Percentiles rank a stretch among this genome's conserved stretches.
phyloP scores from a whole-genome alignment of 1,140 invertebrate species.

The Trichomalopsis sarcophagae region DNA sequence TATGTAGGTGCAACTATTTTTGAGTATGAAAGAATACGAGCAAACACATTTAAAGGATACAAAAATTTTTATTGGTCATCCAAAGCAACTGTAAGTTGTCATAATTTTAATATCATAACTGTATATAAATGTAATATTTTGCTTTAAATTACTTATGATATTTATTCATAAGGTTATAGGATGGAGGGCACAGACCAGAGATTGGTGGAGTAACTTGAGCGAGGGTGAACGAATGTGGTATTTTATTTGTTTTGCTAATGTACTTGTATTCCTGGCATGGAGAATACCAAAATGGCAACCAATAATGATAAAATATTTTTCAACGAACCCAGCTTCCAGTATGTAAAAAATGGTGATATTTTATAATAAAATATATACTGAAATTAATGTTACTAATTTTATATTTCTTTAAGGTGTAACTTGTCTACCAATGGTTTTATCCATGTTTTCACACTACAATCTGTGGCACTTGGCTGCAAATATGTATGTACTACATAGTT shows the following conservation, averaged over 20 bases:
- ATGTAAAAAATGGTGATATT: conserved; percentile 59
- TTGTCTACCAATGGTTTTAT: conserved; percentile 92
- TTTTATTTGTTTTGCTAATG: conserved; percentile 87
- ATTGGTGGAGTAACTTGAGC: conserved; percentile 85
- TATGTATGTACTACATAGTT: conserved; percentile 97
- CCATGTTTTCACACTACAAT: conserved; percentile 95
- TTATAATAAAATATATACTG: not conserved
- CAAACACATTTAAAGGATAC: conserved; percentile 77
- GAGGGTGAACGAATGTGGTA: conserved; percentile 87
- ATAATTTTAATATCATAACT: conserved; percentile 36
- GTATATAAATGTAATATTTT: conserved; percentile 35
- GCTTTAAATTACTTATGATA: conserved; percentile 48
- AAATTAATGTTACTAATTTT: not conserved
- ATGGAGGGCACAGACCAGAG: conserved; percentile 78
- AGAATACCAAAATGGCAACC: conserved; percentile 82
- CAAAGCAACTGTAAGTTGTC: conserved; percentile 67
- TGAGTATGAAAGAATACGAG: conserved; percentile 90
- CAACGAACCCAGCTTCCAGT: conserved; percentile 86
- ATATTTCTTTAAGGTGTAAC: conserved; percentile 77
- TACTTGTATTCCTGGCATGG: conserved; percentile 90
- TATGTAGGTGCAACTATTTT: conserved; percentile 87
- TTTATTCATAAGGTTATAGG: conserved; percentile 70
- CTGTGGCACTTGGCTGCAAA: conserved; percentile 91
- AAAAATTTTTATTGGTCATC: conserved; percentile 69
- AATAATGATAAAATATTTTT: conserved; percentile 91